Conservation (phyloP, 2,113 vertebrate species). For the Dolichallabes microphthalmus region DNA sequence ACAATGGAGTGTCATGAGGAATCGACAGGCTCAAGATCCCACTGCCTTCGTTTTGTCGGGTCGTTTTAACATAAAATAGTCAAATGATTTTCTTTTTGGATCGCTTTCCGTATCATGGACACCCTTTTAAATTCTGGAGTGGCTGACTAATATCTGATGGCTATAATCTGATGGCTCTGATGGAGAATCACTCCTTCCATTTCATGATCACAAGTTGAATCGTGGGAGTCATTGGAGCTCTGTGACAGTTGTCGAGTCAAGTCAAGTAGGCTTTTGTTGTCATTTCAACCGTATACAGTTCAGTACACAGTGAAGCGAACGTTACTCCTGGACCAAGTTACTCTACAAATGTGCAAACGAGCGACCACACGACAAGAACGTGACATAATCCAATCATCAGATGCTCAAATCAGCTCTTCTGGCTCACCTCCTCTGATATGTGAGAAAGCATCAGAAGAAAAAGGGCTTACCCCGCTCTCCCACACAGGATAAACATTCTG, state of each 20-base stretch:
- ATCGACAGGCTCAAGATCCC: background rate
- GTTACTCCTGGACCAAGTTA: too few species aligned
- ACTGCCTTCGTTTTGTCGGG: background rate
- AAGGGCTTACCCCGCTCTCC: constrained; percentile 43
- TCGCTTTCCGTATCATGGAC: background rate
- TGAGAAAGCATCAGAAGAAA: constrained; percentile 38
- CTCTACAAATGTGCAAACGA: too few species aligned
- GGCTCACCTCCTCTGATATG: constrained; percentile 22
- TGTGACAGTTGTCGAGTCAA: constrained; percentile 1
- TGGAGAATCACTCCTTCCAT: background rate
- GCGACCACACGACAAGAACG: too few species aligned
- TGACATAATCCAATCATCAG: constrained; percentile 16
- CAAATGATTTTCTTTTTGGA: background rate
- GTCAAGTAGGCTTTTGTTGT: too few species aligned
- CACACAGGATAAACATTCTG: constrained; percentile 39
- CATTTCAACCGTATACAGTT: too few species aligned
- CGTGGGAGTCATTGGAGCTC: constrained; percentile 8
- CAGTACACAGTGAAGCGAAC: too few species aligned
- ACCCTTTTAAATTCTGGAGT: background rate
- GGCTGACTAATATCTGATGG: background rate
- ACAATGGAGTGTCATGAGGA: background rate
- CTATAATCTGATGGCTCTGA: background rate
- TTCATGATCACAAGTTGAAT: background rate
- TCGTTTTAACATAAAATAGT: background rate
- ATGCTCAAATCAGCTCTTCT: constrained; percentile 29